These are phyloP conservation scores for Paramormyrops hopkinsi DNA, from an alignment of 2,797 vertebrate genomes.

Conservation along the genomic window DNA sequence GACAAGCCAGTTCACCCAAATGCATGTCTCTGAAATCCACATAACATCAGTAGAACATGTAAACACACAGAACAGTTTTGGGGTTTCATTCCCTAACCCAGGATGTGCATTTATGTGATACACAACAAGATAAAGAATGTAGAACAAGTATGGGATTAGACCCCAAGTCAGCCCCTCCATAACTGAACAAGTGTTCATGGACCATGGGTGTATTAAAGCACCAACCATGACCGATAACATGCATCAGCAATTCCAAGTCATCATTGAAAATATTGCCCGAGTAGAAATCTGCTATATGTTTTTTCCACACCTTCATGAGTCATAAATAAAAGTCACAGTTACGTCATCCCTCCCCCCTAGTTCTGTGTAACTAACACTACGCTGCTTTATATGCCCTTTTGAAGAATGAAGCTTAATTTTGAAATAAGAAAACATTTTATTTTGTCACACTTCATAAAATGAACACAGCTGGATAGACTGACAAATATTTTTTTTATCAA, in stretches of 20 bases:
- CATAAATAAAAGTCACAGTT: background rate
- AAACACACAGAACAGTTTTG: background rate
- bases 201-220: background rate
- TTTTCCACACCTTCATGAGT: background rate
- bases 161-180: background rate
- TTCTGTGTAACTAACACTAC: background rate
- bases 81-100: background rate
- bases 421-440: background rate
- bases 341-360: background rate
- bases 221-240: background rate
- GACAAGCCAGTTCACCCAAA: background rate
- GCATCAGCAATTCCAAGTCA: background rate
- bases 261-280: background rate
- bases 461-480: background rate
- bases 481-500: background rate
- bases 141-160: background rate
- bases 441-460: background rate
- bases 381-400: background rate
- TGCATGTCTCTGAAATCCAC: background rate
- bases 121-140: background rate
- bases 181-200: background rate
- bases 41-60: background rate
- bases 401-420: background rate
- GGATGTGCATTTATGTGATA: background rate
- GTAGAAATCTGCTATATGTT: background rate